Conservation (phyloP, 1,140 invertebrate species). For the Drosophila ficusphila region DNA sequence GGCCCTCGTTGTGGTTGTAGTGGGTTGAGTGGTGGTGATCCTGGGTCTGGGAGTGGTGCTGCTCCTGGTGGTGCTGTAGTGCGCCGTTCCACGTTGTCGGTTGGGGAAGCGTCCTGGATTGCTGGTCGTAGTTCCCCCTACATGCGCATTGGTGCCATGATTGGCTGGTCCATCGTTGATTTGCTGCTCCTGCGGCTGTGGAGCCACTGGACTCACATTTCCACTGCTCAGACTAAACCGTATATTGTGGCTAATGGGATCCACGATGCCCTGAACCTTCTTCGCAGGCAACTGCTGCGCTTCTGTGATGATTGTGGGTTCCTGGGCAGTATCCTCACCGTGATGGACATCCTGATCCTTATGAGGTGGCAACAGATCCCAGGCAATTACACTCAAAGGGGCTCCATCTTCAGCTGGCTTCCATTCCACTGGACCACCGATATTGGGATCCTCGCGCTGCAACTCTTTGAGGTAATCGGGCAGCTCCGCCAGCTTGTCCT, state of each 20-base stretch:
- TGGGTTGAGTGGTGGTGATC: not conserved
- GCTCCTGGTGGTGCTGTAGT: constrained; percentile 65
- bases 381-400: constrained; percentile 73
- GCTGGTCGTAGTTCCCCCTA: constrained; percentile 56
- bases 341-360: not conserved
- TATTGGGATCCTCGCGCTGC: constrained; percentile 67
- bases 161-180: constrained; percentile 33
- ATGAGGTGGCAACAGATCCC: constrained; percentile 74
- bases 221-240: constrained; percentile 61
- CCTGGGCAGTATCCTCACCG: constrained; percentile 1
- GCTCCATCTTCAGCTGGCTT: constrained; percentile 52
- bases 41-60: constrained; percentile 28
- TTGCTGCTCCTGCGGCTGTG: constrained; percentile 19
- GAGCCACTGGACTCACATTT: constrained; percentile 27
- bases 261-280: constrained; percentile 51
- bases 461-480: constrained; percentile 70
- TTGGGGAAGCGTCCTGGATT: constrained; percentile 47
- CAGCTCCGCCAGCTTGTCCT: constrained; percentile 25
- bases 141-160: constrained; percentile 72
- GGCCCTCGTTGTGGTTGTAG: constrained; percentile 24
- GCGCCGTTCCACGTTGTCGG: constrained; percentile 58
- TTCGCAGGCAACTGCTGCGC: constrained; percentile 46
- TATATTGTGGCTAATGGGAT: constrained; percentile 64
- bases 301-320: constrained; percentile 65
- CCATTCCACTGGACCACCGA: constrained; percentile 72